Evolutionary conservation across 2,113 vertebrate genomes (phyloP), one percentile per base, ranked within the genome.

Genomic region (Progne subis): DNA sequence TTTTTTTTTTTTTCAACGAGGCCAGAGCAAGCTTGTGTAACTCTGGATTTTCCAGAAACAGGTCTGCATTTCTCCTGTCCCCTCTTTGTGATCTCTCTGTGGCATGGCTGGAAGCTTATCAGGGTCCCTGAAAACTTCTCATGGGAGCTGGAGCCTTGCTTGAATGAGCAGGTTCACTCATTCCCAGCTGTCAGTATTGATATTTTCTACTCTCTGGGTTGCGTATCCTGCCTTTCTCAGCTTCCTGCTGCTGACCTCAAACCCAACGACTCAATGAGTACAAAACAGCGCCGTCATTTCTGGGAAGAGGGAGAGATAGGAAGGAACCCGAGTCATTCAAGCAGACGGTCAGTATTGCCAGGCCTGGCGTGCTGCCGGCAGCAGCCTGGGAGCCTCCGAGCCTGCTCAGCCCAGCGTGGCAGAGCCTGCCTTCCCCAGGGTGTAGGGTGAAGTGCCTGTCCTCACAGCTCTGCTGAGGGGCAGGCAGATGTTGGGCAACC

Each of bases 241-340:
- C 69, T 96, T 96, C 96, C 88, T 90, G 31, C 68, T 57, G 52
- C 85, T 72, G 79, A 82, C 34, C 85, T 47, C 86, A 74, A 86
- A 53, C 19, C 5, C 7, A 4, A 0, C 44, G 90, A 55, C 82
- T 94, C 76, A 94, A 47, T 88, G 80, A 78, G 76, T 4, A 81
- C 79, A 68, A 93, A 90, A 95, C 7, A 88, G 91, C 56, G 7
- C 28, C 3, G 71, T 95, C 64, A 81, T 81, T 97, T 92, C 52
- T 61, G 94, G 82, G 95, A 92, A 88, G 1, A 47, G 60, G 47
- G 46, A 32, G 52, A 37, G 71, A 18, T 18, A 32, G 82, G 41
- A 56, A 75, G 88, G 85, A 82, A 34, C 79, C 34, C 10, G 20
- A 86, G 76, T 78, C 91, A 92, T 67, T 81, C 34, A 25, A 8